phyloP scores from a whole-genome alignment of 53 echinoderm and acorn worm species.

The Echinarachnius parma region DNA sequence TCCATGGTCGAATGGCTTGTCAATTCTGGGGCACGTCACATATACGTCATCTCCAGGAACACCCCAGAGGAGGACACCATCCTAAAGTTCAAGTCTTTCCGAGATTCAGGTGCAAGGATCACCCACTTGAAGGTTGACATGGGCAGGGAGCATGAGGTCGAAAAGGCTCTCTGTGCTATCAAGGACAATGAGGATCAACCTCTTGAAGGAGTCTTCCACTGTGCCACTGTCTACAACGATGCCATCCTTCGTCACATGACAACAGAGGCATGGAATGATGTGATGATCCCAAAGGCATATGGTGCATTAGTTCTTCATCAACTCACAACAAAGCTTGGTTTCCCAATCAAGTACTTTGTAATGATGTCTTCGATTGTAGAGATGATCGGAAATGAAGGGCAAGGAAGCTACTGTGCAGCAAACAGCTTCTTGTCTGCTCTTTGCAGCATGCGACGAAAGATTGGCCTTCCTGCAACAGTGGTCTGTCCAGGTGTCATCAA shows the following conservation, averaged over 20 bases:
- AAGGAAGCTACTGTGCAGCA: constrained; percentile 89
- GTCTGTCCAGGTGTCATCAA: constrained; percentile 90
- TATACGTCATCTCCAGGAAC: constrained; percentile 83
- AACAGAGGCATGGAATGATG: constrained; percentile 80
- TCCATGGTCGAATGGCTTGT: constrained; percentile 92
- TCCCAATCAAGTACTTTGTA: constrained; percentile 83
- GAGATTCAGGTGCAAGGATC: constrained; percentile 82
- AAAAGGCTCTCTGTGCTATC: constrained; percentile 76
- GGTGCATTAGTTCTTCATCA: constrained; percentile 86
- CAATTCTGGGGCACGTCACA: constrained; percentile 76
- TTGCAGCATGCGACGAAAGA: constrained; percentile 67
- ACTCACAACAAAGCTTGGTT: constrained; percentile 74
- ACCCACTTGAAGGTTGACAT: constrained; percentile 80
- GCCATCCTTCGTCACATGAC: constrained; percentile 63
- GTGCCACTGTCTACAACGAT: constrained; percentile 82
- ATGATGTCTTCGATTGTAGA: constrained; percentile 96
- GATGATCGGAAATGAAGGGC: constrained; percentile 89
- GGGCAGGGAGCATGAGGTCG: constrained; percentile 73
- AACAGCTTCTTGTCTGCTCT: constrained; percentile 81
- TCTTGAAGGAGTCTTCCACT: constrained; percentile 90
- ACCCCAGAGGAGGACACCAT: constrained; percentile 86
- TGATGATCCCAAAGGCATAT: constrained; percentile 90
- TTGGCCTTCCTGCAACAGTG: constrained; percentile 89
- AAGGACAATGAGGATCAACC: constrained; percentile 78
- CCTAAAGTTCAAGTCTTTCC: constrained; percentile 76